Evolutionary conservation across 2,888 invertebrate genomes (phyloP).

Genomic region (Cactoblastis cactorum): DNA sequence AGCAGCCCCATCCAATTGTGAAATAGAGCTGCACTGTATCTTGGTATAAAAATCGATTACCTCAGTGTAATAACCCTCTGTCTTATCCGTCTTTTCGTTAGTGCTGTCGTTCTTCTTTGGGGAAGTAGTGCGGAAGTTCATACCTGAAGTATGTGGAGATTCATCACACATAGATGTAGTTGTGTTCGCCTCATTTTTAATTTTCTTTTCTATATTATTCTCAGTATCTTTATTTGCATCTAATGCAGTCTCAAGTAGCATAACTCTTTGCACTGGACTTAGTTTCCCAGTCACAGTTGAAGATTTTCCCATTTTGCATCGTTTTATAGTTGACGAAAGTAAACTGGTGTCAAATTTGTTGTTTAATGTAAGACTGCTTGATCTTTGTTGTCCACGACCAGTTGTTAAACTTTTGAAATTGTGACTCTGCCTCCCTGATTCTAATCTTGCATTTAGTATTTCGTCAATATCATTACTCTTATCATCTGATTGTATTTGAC

Average conservation of each 20-base stretch:
- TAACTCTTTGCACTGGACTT: constrained; percentile 59
- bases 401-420: constrained; percentile 70
- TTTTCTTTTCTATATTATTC: constrained; percentile 50
- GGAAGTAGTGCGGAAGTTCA: constrained; percentile 61
- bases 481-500: constrained; percentile 65
- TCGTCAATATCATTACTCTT: constrained; percentile 75
- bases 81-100: constrained; percentile 58
- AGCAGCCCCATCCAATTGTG: constrained; percentile 84
- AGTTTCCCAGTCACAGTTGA: constrained; percentile 66
- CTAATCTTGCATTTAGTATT: constrained; percentile 70
- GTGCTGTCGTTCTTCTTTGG: constrained; percentile 61
- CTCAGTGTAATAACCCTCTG: constrained; percentile 66
- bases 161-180: constrained; percentile 53
- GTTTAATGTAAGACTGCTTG: constrained; percentile 84
- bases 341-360: constrained; percentile 83
- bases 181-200: constrained; percentile 48
- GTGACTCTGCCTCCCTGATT: constrained; percentile 67
- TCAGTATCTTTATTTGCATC: constrained; percentile 61
- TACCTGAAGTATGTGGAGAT: constrained; percentile 63
- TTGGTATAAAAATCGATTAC: constrained; percentile 77
- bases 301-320: constrained; percentile 81
- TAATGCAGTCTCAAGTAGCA: constrained; percentile 47
- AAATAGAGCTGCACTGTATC: constrained; percentile 79
- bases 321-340: constrained; percentile 81
- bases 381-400: constrained; percentile 81